A percentile compares a stretch with the other conserved stretches of the same genome.
Evolutionary conservation across 2,113 vertebrate species (phyloP).

Genomic region (Charina bottae): DNA sequence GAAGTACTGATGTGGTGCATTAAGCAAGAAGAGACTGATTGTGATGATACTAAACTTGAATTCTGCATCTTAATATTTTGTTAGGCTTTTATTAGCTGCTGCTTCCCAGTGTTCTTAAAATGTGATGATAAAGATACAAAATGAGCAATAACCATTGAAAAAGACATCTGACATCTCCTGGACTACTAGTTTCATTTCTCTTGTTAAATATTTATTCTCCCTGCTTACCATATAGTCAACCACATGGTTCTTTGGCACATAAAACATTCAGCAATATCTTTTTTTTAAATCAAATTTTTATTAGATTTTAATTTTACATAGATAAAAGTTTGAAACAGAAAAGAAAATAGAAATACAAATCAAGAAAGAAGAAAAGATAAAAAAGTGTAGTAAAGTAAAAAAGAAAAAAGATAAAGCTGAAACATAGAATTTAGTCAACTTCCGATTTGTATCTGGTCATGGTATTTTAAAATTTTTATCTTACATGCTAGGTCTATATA

Average conservation of each 20-base stretch:
- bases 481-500: no score
- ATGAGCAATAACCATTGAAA: background rate
- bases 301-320: no score
- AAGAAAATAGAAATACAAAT: no score
- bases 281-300: no score
- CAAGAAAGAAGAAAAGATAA: no score
- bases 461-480: no score
- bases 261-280: slow-evolving; percentile 4
- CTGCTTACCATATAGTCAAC: background rate
- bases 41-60: background rate
- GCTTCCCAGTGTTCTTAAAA: background rate
- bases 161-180: background rate
- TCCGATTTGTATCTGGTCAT: no score
- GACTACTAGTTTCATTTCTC: slow-evolving; percentile 1
- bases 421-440: no score
- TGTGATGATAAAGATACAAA: background rate
- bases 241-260: background rate
- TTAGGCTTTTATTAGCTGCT: slow-evolving; percentile 13
- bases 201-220: slow-evolving; percentile 14
- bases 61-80: slow-evolving; percentile 7
- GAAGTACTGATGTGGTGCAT: background rate
- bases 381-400: no score
- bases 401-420: no score
- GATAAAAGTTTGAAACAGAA: no score
- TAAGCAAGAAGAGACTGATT: background rate